Evolutionary conservation across 1,140 invertebrate genomes (phyloP).

Genomic region (Meloidogyne exigua): DNA sequence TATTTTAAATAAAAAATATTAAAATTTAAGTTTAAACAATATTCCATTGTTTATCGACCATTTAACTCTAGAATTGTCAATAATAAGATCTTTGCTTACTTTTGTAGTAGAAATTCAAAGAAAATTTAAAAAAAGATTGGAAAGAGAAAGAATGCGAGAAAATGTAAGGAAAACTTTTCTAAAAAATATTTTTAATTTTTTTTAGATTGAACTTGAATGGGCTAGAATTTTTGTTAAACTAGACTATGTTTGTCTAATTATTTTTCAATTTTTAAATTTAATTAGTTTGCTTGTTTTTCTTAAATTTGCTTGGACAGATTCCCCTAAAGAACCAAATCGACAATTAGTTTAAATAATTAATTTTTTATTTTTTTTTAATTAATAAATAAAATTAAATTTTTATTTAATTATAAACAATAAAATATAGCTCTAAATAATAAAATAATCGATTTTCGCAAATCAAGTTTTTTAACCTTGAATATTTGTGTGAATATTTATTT

Average conservation of each 20-base stretch:
- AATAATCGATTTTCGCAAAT: no score
- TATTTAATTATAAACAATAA: no score
- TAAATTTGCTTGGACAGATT: constrained; percentile 48
- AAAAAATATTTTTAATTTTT: not conserved
- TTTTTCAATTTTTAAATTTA: constrained; percentile 55
- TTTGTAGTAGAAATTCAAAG: constrained; percentile 20
- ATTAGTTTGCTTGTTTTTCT: constrained; percentile 52
- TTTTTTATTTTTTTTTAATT: no score
- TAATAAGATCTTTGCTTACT: constrained; percentile 8
- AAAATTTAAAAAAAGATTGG: constrained; percentile 11
- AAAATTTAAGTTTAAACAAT: not conserved
- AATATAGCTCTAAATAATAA: no score
- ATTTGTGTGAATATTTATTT: no score
- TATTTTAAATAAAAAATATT: no score
- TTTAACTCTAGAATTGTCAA: constrained; percentile 2
- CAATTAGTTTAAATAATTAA: constrained; percentile 9
- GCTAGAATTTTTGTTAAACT: constrained; percentile 51
- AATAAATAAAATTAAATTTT: no score
- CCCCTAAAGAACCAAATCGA: constrained; percentile 30
- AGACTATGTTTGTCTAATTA: constrained; percentile 52
- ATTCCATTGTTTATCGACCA: not conserved
- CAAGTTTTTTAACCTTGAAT: no score
- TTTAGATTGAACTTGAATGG: constrained; percentile 59
- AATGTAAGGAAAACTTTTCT: not conserved
- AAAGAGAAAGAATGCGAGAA: constrained; percentile 20